These are phyloP conservation scores for Neelides sp. DNA, from an alignment of 1,140 invertebrate species.

Conservation along the genomic window DNA sequence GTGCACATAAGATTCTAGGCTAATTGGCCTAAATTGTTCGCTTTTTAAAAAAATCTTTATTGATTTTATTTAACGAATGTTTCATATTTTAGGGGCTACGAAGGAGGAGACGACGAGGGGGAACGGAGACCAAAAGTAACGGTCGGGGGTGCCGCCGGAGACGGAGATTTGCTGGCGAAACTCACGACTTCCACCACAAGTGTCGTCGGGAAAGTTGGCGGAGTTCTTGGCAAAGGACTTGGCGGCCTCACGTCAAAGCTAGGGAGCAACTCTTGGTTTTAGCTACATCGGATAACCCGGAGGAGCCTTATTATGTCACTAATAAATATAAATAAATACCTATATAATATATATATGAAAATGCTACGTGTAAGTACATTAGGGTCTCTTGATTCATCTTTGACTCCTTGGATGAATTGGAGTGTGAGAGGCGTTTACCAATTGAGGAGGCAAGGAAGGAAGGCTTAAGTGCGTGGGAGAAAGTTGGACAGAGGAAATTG, in stretches of 20 bases:
- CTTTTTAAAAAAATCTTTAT: constrained; percentile 1
- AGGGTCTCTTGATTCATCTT: too few species aligned
- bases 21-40: background rate
- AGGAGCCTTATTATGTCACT: too few species aligned
- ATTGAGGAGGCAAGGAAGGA: too few species aligned
- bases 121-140: constrained; percentile 49
- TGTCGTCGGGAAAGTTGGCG: constrained; percentile 62
- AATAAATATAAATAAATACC: too few species aligned
- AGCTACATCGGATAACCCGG: too few species aligned
- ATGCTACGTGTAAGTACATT: too few species aligned
- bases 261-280: constrained; percentile 46
- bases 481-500: too few species aligned
- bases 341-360: too few species aligned
- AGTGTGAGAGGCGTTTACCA: too few species aligned
- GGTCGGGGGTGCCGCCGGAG: constrained; percentile 44
- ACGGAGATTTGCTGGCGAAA: constrained; percentile 50
- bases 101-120: constrained; percentile 45
- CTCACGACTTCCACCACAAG: constrained; percentile 58
- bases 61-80: too few species aligned
- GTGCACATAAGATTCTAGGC: background rate
- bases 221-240: constrained; percentile 68
- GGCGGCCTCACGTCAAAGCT: constrained; percentile 68
- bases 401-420: too few species aligned
- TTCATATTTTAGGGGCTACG: constrained; percentile 35
- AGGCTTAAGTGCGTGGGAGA: too few species aligned